Conservation (phyloP, 1,140 invertebrate genomes). For the Aplysia californica region DNA sequence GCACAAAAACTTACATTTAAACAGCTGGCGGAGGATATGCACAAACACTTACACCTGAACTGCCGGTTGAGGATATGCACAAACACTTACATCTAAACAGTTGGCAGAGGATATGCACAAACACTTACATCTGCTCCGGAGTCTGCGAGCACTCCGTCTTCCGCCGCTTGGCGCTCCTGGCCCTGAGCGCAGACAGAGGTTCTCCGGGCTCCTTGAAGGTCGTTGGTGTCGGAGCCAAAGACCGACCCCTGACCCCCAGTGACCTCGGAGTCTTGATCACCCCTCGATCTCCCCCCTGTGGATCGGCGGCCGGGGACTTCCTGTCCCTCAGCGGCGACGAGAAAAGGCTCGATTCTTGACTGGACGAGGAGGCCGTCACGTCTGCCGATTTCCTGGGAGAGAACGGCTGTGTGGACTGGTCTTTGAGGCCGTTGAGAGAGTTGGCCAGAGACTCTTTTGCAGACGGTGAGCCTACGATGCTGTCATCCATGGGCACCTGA, state of each 20-base stretch:
- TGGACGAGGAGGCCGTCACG: background rate
- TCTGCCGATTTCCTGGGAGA: background rate
- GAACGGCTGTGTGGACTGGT: slow-evolving; percentile 16
- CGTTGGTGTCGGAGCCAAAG: background rate
- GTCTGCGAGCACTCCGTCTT: slow-evolving; percentile 9
- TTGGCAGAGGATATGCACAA: too few relatives aligned
- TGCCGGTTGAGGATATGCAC: too few relatives aligned
- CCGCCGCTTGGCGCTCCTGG: background rate
- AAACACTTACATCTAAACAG: too few relatives aligned
- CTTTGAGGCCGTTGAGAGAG: background rate
- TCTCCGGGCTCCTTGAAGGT: slow-evolving; percentile 7
- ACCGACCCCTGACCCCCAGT: background rate
- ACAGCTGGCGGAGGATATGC: too few relatives aligned
- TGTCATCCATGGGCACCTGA: slow-evolving; percentile 9
- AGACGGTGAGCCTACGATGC: background rate
- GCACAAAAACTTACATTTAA: slow-evolving; percentile 7
- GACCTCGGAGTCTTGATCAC: background rate
- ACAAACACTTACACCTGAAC: slow-evolving; percentile 10
- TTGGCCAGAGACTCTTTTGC: background rate
- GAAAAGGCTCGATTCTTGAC: background rate
- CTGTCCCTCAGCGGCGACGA: background rate
- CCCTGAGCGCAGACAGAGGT: background rate
- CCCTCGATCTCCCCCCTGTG: background rate
- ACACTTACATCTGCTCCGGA: slow-evolving; percentile 15
- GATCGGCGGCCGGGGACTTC: background rate